These are phyloP conservation scores for Drosophila mauritiana DNA, from an alignment of 1,140 invertebrate genomes.

Conservation along the genomic window DNA sequence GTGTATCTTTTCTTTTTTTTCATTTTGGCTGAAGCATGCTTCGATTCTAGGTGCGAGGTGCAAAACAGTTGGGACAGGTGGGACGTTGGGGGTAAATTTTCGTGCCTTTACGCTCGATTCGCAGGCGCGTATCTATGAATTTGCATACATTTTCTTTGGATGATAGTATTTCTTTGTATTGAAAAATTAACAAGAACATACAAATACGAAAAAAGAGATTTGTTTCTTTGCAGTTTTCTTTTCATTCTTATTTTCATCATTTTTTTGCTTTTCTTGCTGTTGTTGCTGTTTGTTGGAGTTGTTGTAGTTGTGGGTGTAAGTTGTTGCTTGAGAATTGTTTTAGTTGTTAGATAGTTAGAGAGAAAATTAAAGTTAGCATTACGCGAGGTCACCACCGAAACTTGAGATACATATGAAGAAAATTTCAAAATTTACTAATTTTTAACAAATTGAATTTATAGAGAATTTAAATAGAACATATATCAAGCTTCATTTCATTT, in stretches of 20 bases:
- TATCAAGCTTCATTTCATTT: conserved; percentile 16
- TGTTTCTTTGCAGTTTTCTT: conserved; percentile 57
- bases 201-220: conserved; percentile 85
- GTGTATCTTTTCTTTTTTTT: conserved; percentile 5
- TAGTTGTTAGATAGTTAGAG: conserved; percentile 64
- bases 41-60: conserved; percentile 64
- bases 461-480: not conserved
- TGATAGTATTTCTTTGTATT: conserved; percentile 83
- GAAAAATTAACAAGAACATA: conserved; percentile 84
- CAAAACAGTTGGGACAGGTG: conserved; percentile 35
- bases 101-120: conserved; percentile 56
- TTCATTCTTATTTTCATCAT: conserved; percentile 18
- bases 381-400: conserved; percentile 18
- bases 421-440: not conserved
- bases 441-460: not conserved
- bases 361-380: conserved; percentile 69
- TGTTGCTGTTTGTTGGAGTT: conserved; percentile 53
- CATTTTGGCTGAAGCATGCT: conserved; percentile 67
- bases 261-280: conserved; percentile 43
- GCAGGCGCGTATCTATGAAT: conserved; percentile 76
- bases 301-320: conserved; percentile 60
- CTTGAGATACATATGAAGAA: conserved; percentile 20
- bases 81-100: conserved; percentile 66
- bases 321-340: conserved; percentile 60
- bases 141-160: conserved; percentile 84